Base-by-base conservation (phyloP, 2,888 invertebrate species). In the Rhagium mordax region DNA sequence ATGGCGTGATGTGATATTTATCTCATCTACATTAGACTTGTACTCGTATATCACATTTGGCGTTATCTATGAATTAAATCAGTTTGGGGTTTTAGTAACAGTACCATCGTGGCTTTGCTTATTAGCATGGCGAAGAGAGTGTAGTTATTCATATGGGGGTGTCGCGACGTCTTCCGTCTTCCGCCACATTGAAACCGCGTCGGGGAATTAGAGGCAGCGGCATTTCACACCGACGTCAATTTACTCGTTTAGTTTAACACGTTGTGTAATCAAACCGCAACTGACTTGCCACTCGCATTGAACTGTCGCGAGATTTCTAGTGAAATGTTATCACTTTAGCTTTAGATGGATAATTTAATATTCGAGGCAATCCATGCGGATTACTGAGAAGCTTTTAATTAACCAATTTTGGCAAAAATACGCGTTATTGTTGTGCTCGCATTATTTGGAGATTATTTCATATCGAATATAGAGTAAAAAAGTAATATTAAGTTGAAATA, bases 181-280 rank as follows among this genome's bases (percentile, higher is more conserved):
- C 75, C 72, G 72, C 72, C 75, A 66, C 67, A 70, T 68, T 33
- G 70, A 70, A 62, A 55, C 70, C 70, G 64, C 70, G 70, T 27
- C 66, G 70, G 72, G 75, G 70, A 74, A 72, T 75, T 72, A 69
- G 72, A 55, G 64, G 73, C 70, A 29, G 53, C 60, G 53, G 59
- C 72, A 67, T 72, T 75, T 75, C 75, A 72, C 77, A 77, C 72
- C 76, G 71, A 67, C 74, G 75, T 75, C 75, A 76, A 77, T 78
- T 79, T 78, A 79, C 76, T 72, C 75, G 73, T 79, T 78, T 74
- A 78, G 71, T 72, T 74, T 77, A 77, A 78, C 78, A 76, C 75
- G 76, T 77, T 74, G 78, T 77, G 72, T 78, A 79, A 78, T 80
- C 78, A 80, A 78, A 78, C 78, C 78, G 75, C 72, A 65, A 72